A percentile compares a stretch with the other conserved stretches of the same genome.
phyloP scores from a whole-genome alignment of 1,140 invertebrate genomes.

The Leucophenga varia region DNA sequence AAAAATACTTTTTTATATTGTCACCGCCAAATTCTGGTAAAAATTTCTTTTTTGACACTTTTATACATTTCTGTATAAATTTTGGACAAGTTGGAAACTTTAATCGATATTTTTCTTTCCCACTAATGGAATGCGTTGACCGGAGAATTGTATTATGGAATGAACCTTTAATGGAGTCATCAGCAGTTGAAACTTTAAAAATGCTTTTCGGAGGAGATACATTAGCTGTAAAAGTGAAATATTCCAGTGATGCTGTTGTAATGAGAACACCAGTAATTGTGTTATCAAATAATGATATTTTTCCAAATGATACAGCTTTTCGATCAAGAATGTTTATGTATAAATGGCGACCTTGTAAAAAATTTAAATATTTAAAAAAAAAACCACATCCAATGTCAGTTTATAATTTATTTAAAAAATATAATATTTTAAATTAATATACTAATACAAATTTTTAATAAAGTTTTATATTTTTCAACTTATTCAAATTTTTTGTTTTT shows the following conservation, averaged over 20 bases:
- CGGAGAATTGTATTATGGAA: conserved; percentile 41
- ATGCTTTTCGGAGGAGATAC: conserved; percentile 17
- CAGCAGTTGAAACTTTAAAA: conserved; percentile 31
- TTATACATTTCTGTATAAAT: conserved; percentile 27
- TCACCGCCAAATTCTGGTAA: too few relatives aligned
- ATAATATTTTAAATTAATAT: too few relatives aligned
- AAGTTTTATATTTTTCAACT: too few relatives aligned
- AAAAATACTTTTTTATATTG: conserved; percentile 24
- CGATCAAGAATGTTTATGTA: too few relatives aligned
- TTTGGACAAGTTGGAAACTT: conserved; percentile 47
- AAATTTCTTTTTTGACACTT: too few relatives aligned
- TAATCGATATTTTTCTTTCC: conserved; percentile 38
- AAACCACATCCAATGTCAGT: too few relatives aligned
- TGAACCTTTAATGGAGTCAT: conserved; percentile 28
- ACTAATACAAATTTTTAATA: too few relatives aligned
- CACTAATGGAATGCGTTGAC: conserved; percentile 37
- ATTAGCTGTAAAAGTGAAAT: conserved; percentile 15
- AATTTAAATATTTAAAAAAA: too few relatives aligned
- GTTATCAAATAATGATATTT: conserved; percentile 9
- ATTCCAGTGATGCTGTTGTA: conserved; percentile 7
- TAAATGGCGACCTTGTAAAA: too few relatives aligned
- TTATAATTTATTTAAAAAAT: too few relatives aligned
- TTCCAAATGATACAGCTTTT: too few relatives aligned
- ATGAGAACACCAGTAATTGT: conserved; percentile 17
- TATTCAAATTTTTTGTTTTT: too few relatives aligned